Conservation (phyloP, 2,888 invertebrate genomes). For the Drosophila melanosoma region DNA sequence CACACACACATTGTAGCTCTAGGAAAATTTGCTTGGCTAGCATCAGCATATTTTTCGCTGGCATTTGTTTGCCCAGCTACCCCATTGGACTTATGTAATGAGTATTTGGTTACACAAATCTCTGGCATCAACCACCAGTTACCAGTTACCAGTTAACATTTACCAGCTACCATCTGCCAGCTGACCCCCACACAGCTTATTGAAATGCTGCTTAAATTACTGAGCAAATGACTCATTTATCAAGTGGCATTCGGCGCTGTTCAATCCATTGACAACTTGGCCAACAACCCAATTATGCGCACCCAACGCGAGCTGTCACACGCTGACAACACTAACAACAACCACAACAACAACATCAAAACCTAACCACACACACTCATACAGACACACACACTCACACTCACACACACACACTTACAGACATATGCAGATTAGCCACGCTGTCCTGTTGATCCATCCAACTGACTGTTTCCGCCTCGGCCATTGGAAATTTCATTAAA, state of each 20-base stretch:
- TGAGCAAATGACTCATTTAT: constrained; percentile 79
- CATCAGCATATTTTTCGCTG: constrained; percentile 70
- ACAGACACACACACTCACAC: constrained; percentile 4
- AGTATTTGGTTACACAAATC: constrained; percentile 79
- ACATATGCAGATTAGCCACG: constrained; percentile 54
- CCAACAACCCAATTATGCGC: constrained; percentile 64
- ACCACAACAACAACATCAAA: constrained; percentile 8
- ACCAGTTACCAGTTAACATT: constrained; percentile 4
- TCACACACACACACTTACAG: not conserved
- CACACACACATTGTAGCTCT: not conserved
- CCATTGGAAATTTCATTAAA: constrained; percentile 75
- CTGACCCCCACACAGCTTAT: constrained; percentile 50
- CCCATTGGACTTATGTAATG: constrained; percentile 71
- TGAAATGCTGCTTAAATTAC: constrained; percentile 78
- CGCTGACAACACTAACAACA: constrained; percentile 42
- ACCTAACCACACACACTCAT: constrained; percentile 16
- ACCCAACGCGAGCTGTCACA: constrained; percentile 54
- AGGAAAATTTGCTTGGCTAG: constrained; percentile 58
- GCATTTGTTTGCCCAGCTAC: constrained; percentile 63
- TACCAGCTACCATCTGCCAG: constrained; percentile 13
- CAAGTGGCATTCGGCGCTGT: constrained; percentile 58
- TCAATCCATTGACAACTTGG: constrained; percentile 62
- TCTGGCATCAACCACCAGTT: constrained; percentile 21
- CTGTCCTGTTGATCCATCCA: constrained; percentile 23
- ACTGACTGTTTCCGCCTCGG: constrained; percentile 18